These are phyloP conservation scores for Condylostylus longicornis DNA, from an alignment of 1,140 invertebrate genomes.

Conservation along the genomic window DNA sequence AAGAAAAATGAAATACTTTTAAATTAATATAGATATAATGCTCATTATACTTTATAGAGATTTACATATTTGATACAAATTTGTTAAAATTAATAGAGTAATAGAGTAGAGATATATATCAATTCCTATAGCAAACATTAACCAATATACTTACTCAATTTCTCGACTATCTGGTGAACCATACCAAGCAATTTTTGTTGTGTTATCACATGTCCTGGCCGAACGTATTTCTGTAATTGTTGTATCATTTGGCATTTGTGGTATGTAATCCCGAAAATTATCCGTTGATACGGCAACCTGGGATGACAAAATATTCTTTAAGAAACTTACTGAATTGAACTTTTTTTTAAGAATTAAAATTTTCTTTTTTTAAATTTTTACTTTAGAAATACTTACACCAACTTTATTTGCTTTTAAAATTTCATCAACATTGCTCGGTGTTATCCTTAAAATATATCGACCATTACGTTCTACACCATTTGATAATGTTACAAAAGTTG, in stretches of 20 bases:
- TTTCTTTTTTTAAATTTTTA: too few relatives aligned
- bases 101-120: too few relatives aligned
- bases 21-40: too few relatives aligned
- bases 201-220: conserved; percentile 14
- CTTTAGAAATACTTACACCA: conserved; percentile 16
- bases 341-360: too few relatives aligned
- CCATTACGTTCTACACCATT: conserved; percentile 16
- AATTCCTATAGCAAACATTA: too few relatives aligned
- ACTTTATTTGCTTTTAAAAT: conserved; percentile 25
- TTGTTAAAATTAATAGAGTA: too few relatives aligned
- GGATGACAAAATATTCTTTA: not conserved
- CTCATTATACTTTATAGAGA: too few relatives aligned
- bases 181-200: conserved; percentile 28
- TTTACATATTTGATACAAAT: too few relatives aligned
- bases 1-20: too few relatives aligned
- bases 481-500: conserved; percentile 20
- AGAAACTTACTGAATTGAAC: too few relatives aligned
- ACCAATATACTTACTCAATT: conserved; percentile 15
- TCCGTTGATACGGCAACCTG: conserved; percentile 24
- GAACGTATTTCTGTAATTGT: conserved; percentile 24
- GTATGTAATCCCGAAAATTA: conserved; percentile 17
- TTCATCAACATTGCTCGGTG: conserved; percentile 28
- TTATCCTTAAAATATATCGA: conserved; percentile 22
- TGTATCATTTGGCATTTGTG: conserved; percentile 23
- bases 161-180: conserved; percentile 23